A percentile compares a stretch with the other conserved stretches of the same genome.
phyloP scores from a whole-genome alignment of 2,888 invertebrate species.

The Ophion costatus region DNA sequence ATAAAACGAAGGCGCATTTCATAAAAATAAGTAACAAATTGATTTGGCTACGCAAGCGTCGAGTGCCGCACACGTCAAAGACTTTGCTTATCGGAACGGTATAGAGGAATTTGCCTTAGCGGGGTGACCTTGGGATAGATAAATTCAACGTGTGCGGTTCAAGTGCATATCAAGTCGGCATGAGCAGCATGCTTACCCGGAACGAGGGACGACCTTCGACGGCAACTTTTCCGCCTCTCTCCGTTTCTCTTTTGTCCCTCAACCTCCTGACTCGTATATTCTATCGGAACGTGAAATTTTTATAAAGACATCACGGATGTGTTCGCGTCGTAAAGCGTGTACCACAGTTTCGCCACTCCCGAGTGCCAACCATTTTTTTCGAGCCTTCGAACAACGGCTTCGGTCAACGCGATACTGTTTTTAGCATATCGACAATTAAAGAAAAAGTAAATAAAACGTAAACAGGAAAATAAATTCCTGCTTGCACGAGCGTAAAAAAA shows the following conservation, averaged over 20 bases:
- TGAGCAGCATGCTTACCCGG: not conserved
- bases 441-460: too few relatives aligned
- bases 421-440: not conserved
- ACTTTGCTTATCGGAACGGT: not conserved
- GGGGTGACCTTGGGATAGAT: conserved; percentile 5
- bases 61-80: not conserved
- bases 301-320: conserved; percentile 26
- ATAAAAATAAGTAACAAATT: not conserved
- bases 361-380: too few relatives aligned
- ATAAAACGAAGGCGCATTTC: not conserved
- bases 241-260: conserved; percentile 12
- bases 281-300: conserved; percentile 35
- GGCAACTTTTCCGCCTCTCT: not conserved
- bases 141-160: not conserved
- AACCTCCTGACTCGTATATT: not conserved
- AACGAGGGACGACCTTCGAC: conserved; percentile 24
- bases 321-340: not conserved
- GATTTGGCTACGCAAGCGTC: too few relatives aligned
- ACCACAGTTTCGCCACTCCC: too few relatives aligned
- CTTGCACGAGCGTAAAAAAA: not conserved
- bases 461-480: not conserved
- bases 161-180: conserved; percentile 36
- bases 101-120: not conserved
- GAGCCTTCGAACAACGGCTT: too few relatives aligned
- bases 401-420: too few relatives aligned